Evolutionary conservation across 2,888 invertebrate genomes (phyloP), one percentile per base, ranked within the genome.

Genomic region (Parapristionchus giblindavisi): DNA sequence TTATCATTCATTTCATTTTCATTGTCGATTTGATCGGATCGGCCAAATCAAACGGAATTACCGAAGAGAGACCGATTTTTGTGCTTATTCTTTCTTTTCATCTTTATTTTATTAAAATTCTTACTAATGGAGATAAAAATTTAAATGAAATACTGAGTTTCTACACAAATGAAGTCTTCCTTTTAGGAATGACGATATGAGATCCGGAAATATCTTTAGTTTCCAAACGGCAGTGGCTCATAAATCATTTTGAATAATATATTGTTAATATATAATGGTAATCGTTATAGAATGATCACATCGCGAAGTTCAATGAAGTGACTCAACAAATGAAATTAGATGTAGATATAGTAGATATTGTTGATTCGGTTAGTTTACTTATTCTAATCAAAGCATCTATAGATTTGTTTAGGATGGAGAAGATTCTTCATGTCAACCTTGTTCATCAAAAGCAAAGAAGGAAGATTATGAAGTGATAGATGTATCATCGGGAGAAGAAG

Each of bases 401-500:
- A 29, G 5, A 5, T 5, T 34, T 60, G 17, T 54, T 56, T 21
- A 71, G 56, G 40, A 38, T 14, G 24, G 21, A 27, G 56, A 40
- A 17, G 38, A 54, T 24, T n/a, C n/a, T n/a, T n/a, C n/a, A n/a
- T 68, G 68, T 17, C 32, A 8, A 32, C 65, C 68, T 27, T 68
- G 52, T 24, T 52, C 54, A 11, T 68, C 51, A 2, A 71, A 38
- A 21, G 21, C n/a, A 8, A 71, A 48, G 51, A 68, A 68, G 34
- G 48, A 51, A 36, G 68, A 52, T 4, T 52, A 24, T 21, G 68
- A 71, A 40, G 56, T 71, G 3, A 71, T 71, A 21, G 70, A 71
- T 29, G 56, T 71, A 17, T 71, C 70, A 34, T 54, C 54, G 6
- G 70, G 40, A 24, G 70, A 71, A 21, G 70, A 71, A 6, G 70